Base-by-base conservation (phyloP, 2,113 vertebrate genomes). In the Phasianus colchicus region DNA sequence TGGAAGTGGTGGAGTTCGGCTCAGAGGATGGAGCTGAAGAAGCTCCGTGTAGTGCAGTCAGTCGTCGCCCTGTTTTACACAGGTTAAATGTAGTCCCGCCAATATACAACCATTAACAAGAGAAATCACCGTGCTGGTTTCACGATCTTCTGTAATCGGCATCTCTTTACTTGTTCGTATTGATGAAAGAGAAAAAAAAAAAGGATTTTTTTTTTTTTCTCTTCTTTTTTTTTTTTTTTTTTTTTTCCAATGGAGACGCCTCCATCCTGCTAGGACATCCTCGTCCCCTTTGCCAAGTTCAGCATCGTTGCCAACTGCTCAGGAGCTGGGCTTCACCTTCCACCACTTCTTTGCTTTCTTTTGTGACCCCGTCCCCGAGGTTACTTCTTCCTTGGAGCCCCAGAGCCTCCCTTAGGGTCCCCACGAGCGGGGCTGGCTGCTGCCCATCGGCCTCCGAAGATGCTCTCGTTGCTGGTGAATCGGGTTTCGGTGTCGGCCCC, bases 241-340 rank as follows among this genome's bases (percentile, higher is more conserved):
- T 20, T 4, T 7, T 17, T 20, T 5, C 34, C 67, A 14, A 29
- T 1, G 20, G 48, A 3, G 77, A 6, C 2, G 6, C 17, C 3
- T 16, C n/a, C 10, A 11, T 48, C 47, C 66, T 11, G 12, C 2
- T 4, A 11, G 3, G 27, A 2, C 43, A 3, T 10, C 0, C 3
- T 36, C 24, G 6, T 21, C 38, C 55, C 16, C 48, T 81, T 25
- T 8, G 27, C 61, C 18, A 4, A 4, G 2, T 3, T 7, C 34
- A 16, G 38, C 36, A 9, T 8, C 9, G 3, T 9, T 21, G 76
- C 11, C 1, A 12, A 6, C 58, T 18, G 10, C 32, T 29, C 19
- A 55, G 32, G 10, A 79, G 50, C 5, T 5, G 55, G 67, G 34
- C 75, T 71, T 76, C 66, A 8, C 6, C 1, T 43, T 45, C 43